These are phyloP conservation scores for Rhyacichthys aspro DNA, from an alignment of 2,797 vertebrate genomes.

Conservation along the genomic window DNA sequence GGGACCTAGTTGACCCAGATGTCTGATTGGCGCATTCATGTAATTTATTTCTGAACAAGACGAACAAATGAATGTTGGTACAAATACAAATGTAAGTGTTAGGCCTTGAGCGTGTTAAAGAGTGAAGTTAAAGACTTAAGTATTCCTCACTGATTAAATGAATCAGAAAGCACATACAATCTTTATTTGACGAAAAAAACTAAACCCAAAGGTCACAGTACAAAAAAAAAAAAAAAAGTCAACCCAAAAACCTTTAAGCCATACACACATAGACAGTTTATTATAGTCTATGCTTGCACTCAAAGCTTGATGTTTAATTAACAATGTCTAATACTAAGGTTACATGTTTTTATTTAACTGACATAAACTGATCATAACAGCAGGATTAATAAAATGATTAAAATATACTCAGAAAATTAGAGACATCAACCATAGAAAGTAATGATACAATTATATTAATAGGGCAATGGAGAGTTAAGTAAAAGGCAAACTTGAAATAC, in stretches of 20 bases:
- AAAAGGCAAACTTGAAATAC: constrained; percentile 70
- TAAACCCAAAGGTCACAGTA: constrained; percentile 61
- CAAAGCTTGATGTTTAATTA: constrained; percentile 56
- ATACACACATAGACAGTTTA: constrained; percentile 14
- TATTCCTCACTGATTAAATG: constrained; percentile 23
- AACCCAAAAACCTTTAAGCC: constrained; percentile 33
- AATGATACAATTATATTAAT: constrained; percentile 67
- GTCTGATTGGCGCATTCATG: constrained; percentile 54
- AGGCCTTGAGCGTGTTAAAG: no score
- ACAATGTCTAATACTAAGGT: constrained; percentile 62
- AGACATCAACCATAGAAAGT: constrained; percentile 68
- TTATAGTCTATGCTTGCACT: constrained; percentile 3
- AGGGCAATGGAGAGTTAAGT: constrained; percentile 46
- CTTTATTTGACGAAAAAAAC: constrained; percentile 62
- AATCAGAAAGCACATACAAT: constrained; percentile 54
- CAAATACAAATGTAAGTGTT: no score
- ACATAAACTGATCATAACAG: constrained; percentile 63
- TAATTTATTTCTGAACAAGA: no score
- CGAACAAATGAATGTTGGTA: no score
- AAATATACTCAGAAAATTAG: constrained; percentile 69
- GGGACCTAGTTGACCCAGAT: constrained; percentile 12
- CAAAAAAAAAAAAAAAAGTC: constrained; percentile 46
- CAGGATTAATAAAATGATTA: constrained; percentile 71
- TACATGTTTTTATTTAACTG: constrained; percentile 62
- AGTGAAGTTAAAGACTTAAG: no score